Evolutionary conservation across 2,888 invertebrate species (phyloP), one percentile per base, ranked within the genome.

Genomic region (Subacronicta megacephala): DNA sequence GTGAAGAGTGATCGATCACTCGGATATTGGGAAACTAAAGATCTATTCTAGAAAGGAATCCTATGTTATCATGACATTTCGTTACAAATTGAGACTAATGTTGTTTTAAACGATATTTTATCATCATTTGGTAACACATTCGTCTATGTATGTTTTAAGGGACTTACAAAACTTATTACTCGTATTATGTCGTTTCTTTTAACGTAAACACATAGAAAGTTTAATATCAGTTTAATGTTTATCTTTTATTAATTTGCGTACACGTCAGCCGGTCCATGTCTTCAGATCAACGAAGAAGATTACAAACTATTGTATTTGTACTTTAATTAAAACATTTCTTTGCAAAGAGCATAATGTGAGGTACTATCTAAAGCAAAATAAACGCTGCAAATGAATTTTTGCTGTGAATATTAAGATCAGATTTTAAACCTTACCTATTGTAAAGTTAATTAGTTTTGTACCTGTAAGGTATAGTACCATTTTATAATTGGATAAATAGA

Each of bases 21-120:
- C 29, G 29, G 23, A 44, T 51, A 50, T 38, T 35, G 17, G 12
- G 31, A 46, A 43, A 29, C n/a, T 59, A 38, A 46, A 40, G 17
- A 51, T 44, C 12, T 10, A 18, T 52, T 52, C 31, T 31, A 61
- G 43, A 60, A 36, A 67, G 46, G 36, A 52, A 37, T 44, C 26
- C 10, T 15, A 31, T 61, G 62, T 68, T 45, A 33, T 29, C 44
- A 33, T 17, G 44, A 42, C 41, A 17, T 16, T 36, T 31, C 20
- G 29, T 36, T 52, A n/a, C 33, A 44, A 61, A 67, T 36, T 37
- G 53, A 33, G 31, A 68, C 36, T 47, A 51, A 51, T 51, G 42
- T 46, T 20, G 13, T 36, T 44, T 33, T 41, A 36, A 60, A 46
- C 38, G 35, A 43, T 38, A 40, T 51, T 42, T 40, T 36, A 49